Base-by-base conservation (phyloP, 1,140 invertebrate species). In the Ridgeia piscesae region DNA sequence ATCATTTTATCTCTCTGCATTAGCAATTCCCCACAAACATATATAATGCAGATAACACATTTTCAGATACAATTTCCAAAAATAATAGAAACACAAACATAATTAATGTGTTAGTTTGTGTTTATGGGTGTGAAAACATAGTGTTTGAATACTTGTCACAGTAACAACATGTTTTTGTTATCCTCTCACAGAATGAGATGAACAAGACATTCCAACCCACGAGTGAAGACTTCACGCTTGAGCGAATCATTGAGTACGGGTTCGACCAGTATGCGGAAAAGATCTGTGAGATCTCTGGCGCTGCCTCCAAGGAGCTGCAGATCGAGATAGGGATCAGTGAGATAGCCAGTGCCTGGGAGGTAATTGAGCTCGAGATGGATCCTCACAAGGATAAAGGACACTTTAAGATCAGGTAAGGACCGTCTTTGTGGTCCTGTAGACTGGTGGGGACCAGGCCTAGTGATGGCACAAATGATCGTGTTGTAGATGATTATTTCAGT, bases 301-400 rank as follows among this genome's bases (percentile, higher is more conserved):
- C 97, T 2, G 98, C 98, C 0, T 98, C 97, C 1, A 98, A 98
- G 97, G 98, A 98, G 95, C 95, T 98, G 89, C 97, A 97, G 93
- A 98, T 98, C 94, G 98, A 98, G 96, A 97, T 96, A 96, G 97
- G 97, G 42, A 95, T 98, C 17, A 97, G 97, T 95, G 96, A 96
- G 48, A 98, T 98, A 92, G 96, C 95, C 34, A 96, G 97, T 91
- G 96, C 97, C 34, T 98, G 98, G 98, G 96, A 97, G 93, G 96
- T 94, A 14, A 97, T 97, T 92, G 96, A 96, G 0, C 96, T 98
- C 91, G 97, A 98, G 94, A 97, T 98, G 96, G 95, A 96, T 31
- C 96, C 97, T 14, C 97, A 97, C 94, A 97, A 97, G 95, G 97
- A 97, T 93, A 97, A 97, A 94, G 97, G 96, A 90, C 95, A 95